Conservation (phyloP, 1,140 invertebrate species). For the Caenorhabditis briggsae region DNA sequence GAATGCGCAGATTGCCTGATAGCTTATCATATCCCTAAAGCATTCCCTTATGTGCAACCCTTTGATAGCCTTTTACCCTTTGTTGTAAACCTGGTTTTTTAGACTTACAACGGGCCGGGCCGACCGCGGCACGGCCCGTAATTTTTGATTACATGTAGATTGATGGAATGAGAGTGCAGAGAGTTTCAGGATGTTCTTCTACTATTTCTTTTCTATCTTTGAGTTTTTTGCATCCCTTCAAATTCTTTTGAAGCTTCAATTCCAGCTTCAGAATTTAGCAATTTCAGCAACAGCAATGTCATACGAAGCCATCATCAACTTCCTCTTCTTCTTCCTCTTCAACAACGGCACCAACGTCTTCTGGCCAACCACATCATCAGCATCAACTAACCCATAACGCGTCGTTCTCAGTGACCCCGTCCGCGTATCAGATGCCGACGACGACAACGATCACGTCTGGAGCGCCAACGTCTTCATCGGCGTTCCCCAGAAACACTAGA, state of each 20-base stretch:
- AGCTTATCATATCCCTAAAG: background rate
- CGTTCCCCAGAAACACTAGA: constrained; percentile 75
- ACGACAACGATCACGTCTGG: background rate
- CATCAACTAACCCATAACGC: constrained; percentile 47
- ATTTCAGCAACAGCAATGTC: constrained; percentile 26
- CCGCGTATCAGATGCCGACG: constrained; percentile 77
- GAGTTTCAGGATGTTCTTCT: background rate
- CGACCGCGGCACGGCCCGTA: too few species aligned
- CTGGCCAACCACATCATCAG: constrained; percentile 16
- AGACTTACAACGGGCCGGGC: too few species aligned
- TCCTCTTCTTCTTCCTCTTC: background rate
- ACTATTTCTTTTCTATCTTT: background rate
- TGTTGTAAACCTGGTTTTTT: background rate
- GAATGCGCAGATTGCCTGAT: background rate
- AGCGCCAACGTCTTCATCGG: constrained; percentile 48
- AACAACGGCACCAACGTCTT: background rate
- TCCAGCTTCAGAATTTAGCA: background rate
- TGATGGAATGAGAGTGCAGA: background rate
- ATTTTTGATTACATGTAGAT: too few species aligned
- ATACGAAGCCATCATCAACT: constrained; percentile 13
- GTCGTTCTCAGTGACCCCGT: constrained; percentile 36
- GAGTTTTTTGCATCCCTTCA: constrained; percentile 23
- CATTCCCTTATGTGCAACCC: background rate
- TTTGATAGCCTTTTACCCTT: background rate
- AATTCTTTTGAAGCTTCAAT: background rate